A percentile compares a stretch with the other conserved stretches of the same genome.
phyloP scores from a whole-genome alignment of 2,797 vertebrate species.

The Champsocephalus gunnari region DNA sequence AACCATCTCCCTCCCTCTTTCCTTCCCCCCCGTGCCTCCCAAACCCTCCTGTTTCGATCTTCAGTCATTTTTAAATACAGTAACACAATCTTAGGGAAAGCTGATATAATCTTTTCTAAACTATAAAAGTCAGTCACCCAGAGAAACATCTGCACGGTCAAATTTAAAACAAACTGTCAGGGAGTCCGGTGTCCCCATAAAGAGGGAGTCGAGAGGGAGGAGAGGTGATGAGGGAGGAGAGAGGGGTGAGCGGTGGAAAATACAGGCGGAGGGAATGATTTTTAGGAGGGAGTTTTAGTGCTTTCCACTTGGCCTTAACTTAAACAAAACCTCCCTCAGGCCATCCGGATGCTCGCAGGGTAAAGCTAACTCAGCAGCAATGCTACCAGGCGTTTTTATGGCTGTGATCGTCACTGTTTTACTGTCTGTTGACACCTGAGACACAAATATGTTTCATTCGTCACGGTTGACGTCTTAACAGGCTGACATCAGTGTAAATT shows the following conservation, averaged over 20 bases:
- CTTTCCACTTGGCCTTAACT: slow-evolving; percentile 71
- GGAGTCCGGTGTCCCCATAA: slow-evolving; percentile 96
- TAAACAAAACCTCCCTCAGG: slow-evolving; percentile 70
- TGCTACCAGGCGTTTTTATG: slow-evolving; percentile 56
- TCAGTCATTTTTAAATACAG: slow-evolving; percentile 91
- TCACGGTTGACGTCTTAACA: slow-evolving; percentile 35
- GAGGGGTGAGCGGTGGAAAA: slow-evolving; percentile 63
- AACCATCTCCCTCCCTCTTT: slow-evolving; percentile 19
- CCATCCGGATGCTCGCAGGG: slow-evolving; percentile 52
- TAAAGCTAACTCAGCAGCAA: slow-evolving; percentile 59
- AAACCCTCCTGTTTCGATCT: slow-evolving; percentile 48
- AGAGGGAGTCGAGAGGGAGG: slow-evolving; percentile 74
- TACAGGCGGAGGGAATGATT: slow-evolving; percentile 56
- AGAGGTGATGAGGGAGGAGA: slow-evolving; percentile 25
- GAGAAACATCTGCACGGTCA: slow-evolving; percentile 98
- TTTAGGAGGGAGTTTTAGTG: slow-evolving; percentile 71
- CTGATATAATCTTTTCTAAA: slow-evolving; percentile 99
- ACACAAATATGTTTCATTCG: slow-evolving; percentile 44
- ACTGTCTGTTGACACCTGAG: slow-evolving; percentile 59
- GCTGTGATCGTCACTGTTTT: slow-evolving; percentile 60
- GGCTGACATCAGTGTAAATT: slow-evolving; percentile 31
- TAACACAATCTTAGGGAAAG: slow-evolving; percentile 98
- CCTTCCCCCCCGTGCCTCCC: neutral
- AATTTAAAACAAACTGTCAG: slow-evolving; percentile 98
- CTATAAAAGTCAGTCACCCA: slow-evolving; percentile 98